These are phyloP conservation scores for Eublepharis macularius DNA, from an alignment of 2,113 vertebrate genomes.

Conservation along the genomic window DNA sequence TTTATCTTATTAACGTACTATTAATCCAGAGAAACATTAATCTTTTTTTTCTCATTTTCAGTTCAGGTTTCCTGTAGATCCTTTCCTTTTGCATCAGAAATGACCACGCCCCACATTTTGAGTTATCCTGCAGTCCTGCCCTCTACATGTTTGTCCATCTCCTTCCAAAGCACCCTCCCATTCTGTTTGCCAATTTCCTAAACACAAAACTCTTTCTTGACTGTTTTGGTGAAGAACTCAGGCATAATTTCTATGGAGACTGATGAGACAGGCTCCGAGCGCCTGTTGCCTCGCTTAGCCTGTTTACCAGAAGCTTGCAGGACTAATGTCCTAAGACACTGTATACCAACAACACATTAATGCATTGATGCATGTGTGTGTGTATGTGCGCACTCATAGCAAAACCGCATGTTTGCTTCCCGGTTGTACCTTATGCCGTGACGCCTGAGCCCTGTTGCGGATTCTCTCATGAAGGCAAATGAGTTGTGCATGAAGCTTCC, in stretches of 20 bases:
- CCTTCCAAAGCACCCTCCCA: background rate
- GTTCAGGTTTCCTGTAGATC: conserved; percentile 95
- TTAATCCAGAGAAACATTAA: conserved; percentile 84
- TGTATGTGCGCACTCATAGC: conserved; percentile 1
- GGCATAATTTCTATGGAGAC: background rate
- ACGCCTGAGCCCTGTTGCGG: fast-evolving
- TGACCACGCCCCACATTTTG: conserved; percentile 65
- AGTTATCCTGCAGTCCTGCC: conserved; percentile 50
- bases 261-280: background rate
- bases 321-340: background rate
- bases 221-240: background rate
- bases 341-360: background rate
- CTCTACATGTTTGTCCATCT: conserved; percentile 29
- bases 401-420: background rate
- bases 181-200: background rate
- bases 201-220: background rate
- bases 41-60: conserved; percentile 93
- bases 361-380: background rate
- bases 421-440: background rate
- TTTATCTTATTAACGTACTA: conserved; percentile 39
- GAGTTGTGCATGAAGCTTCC: background rate
- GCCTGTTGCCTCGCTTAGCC: background rate
- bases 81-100: conserved; percentile 83
- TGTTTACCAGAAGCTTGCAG: conserved; percentile 7
- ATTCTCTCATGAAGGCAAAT: fast-evolving